Base-by-base conservation (phyloP, 2,888 invertebrate species). In the Bombyx huttoni region DNA sequence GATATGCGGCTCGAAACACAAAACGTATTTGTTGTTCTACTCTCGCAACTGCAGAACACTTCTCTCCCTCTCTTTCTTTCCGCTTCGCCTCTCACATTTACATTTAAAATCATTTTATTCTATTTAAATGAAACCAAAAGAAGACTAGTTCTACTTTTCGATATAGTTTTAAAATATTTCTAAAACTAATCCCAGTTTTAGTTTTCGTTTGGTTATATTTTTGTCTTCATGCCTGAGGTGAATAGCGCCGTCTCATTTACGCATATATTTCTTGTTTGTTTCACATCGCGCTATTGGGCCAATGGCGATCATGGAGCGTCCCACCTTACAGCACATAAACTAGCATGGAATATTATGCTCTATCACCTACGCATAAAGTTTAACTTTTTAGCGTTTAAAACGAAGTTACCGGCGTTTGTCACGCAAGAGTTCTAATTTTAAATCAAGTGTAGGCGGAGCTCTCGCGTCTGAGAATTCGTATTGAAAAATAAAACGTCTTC, bases 381-480 rank as follows among this genome's bases (percentile, higher is more conserved):
- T 84, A 87, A 85, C 84, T 83, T 84, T 84, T 85, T 79, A 80
- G 69, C 76, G 79, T 86, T 78, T 81, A 82, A 84, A 79, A 79
- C 71, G 68, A 77, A 80, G 83, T 81, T 85, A 80, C 82, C 84
- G 84, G 85, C 87, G 85, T 87, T 86, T 86, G 86, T 87, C 86
- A 87, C 75, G 85, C 84, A 81, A 85, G 85, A 83, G 84, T 88
- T 88, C 87, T 86, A 87, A 88, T 88, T 88, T 88, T 86, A 87
- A 88, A 87, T 83, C 84, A 83, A 86, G 87, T 85, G 88, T 88
- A 88, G 88, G 88, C 88, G 88, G 88, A 84, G 88, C 82, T 80
- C 79, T 81, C 68, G 68, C 76, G 80, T 78, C 67, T 73, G 77
- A 81, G 83, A 81, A 85, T 83, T 81, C 79, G 76, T 80, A 86